These are phyloP conservation scores for Thryonomys swinderianus DNA, from an alignment of 2,113 vertebrate species.

Conservation along the genomic window DNA sequence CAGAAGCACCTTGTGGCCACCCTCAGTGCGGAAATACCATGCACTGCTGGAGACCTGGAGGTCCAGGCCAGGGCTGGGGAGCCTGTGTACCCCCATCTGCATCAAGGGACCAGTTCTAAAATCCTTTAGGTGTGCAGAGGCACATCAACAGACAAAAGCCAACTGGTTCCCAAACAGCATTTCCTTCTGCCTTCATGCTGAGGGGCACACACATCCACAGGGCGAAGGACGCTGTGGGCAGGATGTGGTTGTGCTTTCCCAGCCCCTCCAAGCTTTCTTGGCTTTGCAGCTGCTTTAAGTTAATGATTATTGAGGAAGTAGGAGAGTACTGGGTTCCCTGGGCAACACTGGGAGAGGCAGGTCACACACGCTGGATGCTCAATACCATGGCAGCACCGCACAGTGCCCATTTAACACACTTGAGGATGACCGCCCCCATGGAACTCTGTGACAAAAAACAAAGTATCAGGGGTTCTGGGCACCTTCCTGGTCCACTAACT, in stretches of 20 bases:
- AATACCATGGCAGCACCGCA: background rate
- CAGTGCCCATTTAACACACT: fast-evolving
- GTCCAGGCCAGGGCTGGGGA: background rate
- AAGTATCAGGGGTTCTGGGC: background rate
- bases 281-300: background rate
- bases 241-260: background rate
- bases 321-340: background rate
- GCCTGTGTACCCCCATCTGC: background rate
- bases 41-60: too few species aligned
- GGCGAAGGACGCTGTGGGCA: background rate
- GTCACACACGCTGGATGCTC: too few species aligned
- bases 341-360: background rate
- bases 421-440: fast-evolving
- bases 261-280: background rate
- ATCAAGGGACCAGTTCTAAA: background rate
- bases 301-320: background rate
- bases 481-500: background rate
- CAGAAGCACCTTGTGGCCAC: background rate
- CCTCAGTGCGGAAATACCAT: fast-evolving
- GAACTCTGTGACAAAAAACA: background rate
- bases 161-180: background rate
- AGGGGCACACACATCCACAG: background rate
- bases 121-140: background rate
- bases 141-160: background rate
- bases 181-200: background rate